Evolutionary conservation across 2,113 vertebrate genomes (phyloP), one percentile per base, ranked within the genome.

Genomic region (Mastomys natalensis): DNA sequence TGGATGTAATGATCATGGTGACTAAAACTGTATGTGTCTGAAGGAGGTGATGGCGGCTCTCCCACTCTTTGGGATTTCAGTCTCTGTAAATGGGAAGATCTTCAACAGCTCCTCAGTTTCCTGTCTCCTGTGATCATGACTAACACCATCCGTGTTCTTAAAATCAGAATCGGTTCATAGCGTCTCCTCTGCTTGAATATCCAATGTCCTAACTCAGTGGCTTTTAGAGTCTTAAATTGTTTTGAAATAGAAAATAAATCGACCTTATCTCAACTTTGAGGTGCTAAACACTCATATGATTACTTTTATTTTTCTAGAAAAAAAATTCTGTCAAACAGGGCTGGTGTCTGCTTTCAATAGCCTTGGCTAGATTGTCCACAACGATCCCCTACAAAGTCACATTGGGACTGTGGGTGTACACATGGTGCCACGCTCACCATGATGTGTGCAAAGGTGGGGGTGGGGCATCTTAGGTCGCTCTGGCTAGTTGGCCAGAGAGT

Each of bases 171-270:
- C 0, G 21, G 51, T 73, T 77, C 34, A 60, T 72, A 37, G 5
- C 60, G 12, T 8, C 53, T 91, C 58, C 1, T 45, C n/a, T 26
- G 37, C 21, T 76, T 78, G 48, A 87, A 31, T 87, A 31, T 34
- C 34, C 68, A 76, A 58, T 60, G 78, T 55, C 16, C 43, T 15
- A 93, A 76, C 15, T 72, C 64, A 40, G 2, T 73, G 51, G 43
- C 89, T 94, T 73, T 78, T 55, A 81, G n/a, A 87, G 53, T 4
- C 95, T 53, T 11, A 93, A 89, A 74, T 80, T 87, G 64, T n/a
- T 66, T 7, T 21, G 2, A 48, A 89, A 45, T 22, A 73, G 58
- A 90, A 91, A 96, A 91, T 34, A 17, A 74, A 70, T 24, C 7
- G 7, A 68, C 40, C 22, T 17, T 62, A 66, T 24, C 19, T 86